Evolutionary conservation across 2,888 invertebrate genomes (phyloP).

Genomic region (Laspeyria flexula): DNA sequence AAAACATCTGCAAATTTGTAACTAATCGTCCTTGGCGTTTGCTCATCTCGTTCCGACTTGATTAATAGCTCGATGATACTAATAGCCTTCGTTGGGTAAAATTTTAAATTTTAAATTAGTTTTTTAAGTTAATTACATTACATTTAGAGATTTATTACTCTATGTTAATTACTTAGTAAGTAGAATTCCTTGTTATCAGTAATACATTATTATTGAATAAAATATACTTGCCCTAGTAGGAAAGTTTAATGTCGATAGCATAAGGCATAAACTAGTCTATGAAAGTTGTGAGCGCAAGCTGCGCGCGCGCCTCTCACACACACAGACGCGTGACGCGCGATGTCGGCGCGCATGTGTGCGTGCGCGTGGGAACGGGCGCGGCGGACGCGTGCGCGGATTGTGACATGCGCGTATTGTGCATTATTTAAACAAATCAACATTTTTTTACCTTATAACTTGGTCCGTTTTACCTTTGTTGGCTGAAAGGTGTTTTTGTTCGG

Average conservation of each 20-base stretch:
- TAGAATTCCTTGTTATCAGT: constrained; percentile 9
- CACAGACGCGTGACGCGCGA: constrained; percentile 9
- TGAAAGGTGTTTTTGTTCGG: not conserved
- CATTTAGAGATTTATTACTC: constrained; percentile 23
- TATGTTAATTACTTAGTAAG: constrained; percentile 22
- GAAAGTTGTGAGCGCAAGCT: constrained; percentile 60
- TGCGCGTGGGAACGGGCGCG: constrained; percentile 80
- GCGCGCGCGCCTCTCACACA: constrained; percentile 69
- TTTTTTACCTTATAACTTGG: constrained; percentile 49
- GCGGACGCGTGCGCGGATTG: constrained; percentile 80
- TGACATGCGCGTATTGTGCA: constrained; percentile 76
- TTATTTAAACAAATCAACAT: constrained; percentile 59
- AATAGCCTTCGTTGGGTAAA: constrained; percentile 5
- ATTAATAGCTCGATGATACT: constrained; percentile 1
- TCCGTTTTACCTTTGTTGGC: constrained; percentile 33
- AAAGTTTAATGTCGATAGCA: constrained; percentile 12
- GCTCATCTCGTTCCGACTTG: constrained; percentile 34
- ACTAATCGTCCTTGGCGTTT: constrained; percentile 45
- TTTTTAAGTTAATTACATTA: constrained; percentile 15
- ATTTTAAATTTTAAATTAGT: constrained; percentile 23
- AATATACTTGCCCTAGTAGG: constrained; percentile 6
- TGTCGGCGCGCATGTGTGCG: constrained; percentile 55
- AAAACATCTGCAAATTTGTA: constrained; percentile 47
- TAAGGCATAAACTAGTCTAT: constrained; percentile 52
- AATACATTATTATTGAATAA: constrained; percentile 4